phyloP scores from a whole-genome alignment of 2,113 vertebrate species.

The Planiliza haematocheilus region DNA sequence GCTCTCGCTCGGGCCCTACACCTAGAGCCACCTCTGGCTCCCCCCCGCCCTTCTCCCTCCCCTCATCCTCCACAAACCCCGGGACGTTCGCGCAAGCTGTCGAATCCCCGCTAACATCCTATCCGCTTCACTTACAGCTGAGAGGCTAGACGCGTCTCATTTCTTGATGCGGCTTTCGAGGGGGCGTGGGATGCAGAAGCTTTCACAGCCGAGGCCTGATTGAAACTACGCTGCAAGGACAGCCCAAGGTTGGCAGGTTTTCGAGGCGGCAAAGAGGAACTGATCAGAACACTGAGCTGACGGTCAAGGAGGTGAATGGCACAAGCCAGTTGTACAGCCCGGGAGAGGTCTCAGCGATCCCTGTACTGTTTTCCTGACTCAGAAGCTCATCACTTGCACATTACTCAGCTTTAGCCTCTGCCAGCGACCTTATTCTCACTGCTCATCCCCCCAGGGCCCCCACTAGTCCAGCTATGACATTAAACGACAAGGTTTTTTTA shows the following conservation, averaged over 20 bases:
- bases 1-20: constrained; percentile 24
- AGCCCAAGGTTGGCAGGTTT: constrained; percentile 40
- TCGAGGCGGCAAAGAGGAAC: constrained; percentile 21
- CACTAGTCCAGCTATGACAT: constrained; percentile 50
- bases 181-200: constrained; percentile 6
- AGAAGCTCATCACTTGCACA: constrained; percentile 51
- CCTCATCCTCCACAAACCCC: constrained; percentile 14
- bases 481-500: constrained; percentile 27
- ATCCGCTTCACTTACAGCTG: constrained; percentile 23
- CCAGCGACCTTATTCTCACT: constrained; percentile 10
- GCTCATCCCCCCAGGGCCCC: constrained; percentile 12
- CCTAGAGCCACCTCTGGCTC: constrained; percentile 22
- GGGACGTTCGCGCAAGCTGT: constrained; percentile 31
- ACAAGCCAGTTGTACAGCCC: constrained; percentile 18
- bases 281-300: constrained; percentile 46
- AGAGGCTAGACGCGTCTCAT: neutral
- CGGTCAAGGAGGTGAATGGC: constrained; percentile 16
- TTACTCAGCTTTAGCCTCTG: constrained; percentile 62
- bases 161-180: constrained; percentile 9
- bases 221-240: constrained; percentile 26
- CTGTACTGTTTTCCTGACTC: constrained; percentile 54
- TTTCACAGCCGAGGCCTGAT: constrained; percentile 3
- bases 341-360: constrained; percentile 31
- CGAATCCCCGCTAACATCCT: constrained; percentile 34
- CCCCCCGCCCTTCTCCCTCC: too few species aligned